These are phyloP conservation scores for Helogale parvula DNA, from an alignment of 2,113 vertebrate genomes.

Conservation along the genomic window DNA sequence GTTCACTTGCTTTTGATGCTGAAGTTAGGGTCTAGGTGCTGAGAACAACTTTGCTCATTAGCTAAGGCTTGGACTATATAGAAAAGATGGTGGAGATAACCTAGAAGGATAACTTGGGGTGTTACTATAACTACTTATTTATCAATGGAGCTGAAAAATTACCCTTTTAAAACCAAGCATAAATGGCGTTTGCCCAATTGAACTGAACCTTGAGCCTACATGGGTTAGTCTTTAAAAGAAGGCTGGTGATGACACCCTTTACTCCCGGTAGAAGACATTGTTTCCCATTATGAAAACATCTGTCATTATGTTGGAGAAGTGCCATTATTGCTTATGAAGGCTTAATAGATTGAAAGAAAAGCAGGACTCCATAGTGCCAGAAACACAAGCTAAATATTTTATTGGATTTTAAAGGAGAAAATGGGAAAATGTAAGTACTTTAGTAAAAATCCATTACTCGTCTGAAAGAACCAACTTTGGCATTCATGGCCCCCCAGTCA, in stretches of 20 bases:
- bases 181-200: background rate
- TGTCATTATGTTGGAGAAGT: background rate
- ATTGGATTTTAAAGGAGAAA: conserved; percentile 65
- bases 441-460: conserved; percentile 64
- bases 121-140: background rate
- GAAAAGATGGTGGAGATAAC: background rate
- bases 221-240: background rate
- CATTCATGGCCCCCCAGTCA: conserved; percentile 87
- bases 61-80: background rate
- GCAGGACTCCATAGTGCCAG: conserved; percentile 63
- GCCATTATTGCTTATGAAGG: background rate
- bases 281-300: conserved; percentile 5
- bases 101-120: background rate
- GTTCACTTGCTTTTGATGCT: background rate
- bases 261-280: background rate
- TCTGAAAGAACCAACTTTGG: conserved; percentile 78
- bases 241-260: background rate
- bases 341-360: conserved; percentile 43
- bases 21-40: background rate
- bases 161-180: background rate
- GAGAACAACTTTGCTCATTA: background rate
- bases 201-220: background rate
- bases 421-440: conserved; percentile 45
- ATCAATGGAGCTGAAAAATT: background rate
- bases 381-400: conserved; percentile 76